Conservation (phyloP, 1,140 invertebrate species). For the Panagrolaimus sp. region DNA sequence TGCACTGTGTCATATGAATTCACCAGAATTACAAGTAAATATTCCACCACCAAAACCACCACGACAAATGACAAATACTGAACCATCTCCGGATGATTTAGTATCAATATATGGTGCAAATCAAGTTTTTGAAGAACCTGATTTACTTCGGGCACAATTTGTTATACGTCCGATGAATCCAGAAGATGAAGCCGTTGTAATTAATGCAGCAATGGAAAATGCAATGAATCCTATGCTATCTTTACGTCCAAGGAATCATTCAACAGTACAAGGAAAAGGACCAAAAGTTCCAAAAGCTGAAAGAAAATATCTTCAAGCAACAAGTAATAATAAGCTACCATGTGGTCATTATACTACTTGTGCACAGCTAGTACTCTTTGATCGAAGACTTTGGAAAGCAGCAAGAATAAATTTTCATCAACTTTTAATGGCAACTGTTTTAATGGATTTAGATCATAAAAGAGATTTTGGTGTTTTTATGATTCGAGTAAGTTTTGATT, state of each 20-base stretch:
- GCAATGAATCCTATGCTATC: not conserved
- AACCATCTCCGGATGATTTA: no score
- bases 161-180: not conserved
- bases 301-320: not conserved
- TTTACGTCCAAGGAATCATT: not conserved
- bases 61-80: not conserved
- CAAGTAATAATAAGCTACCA: constrained; percentile 7
- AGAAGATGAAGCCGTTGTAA: not conserved
- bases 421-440: constrained; percentile 51
- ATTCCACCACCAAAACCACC: constrained; percentile 4
- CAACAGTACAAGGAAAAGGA: not conserved
- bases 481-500: constrained; percentile 24
- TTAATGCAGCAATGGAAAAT: no score
- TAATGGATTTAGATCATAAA: constrained; percentile 58
- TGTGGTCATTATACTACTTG: constrained; percentile 31
- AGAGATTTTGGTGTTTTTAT: constrained; percentile 44
- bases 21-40: not conserved
- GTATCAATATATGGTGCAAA: not conserved
- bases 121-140: not conserved
- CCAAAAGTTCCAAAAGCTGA: not conserved
- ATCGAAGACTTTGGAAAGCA: constrained; percentile 43
- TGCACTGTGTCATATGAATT: not conserved
- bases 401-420: constrained; percentile 50
- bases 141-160: not conserved
- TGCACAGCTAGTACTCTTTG: constrained; percentile 31